Conservation (phyloP, 2,113 vertebrate species). For the Gymnogyps californianus region DNA sequence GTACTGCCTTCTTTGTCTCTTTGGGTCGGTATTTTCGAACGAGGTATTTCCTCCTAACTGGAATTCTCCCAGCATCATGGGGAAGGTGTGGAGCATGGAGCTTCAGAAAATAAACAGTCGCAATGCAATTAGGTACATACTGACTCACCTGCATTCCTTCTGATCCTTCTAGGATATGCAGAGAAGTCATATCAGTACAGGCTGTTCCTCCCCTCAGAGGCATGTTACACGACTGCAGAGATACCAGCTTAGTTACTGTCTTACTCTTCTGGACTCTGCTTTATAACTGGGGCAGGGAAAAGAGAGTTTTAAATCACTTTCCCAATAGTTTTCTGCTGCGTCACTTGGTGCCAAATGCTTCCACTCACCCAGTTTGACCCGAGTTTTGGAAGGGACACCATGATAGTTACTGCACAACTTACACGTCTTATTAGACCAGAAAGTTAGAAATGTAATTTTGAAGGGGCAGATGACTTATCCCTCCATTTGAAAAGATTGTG, state of each 20-base stretch:
- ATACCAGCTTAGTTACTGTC: neutral
- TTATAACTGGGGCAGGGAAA: neutral
- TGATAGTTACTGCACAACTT: neutral
- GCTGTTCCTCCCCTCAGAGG: neutral
- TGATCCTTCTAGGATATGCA: neutral
- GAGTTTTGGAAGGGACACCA: neutral
- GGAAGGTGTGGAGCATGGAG: slow-evolving; percentile 59
- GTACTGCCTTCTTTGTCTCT: slow-evolving; percentile 20
- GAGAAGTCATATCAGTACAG: neutral
- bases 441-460: neutral
- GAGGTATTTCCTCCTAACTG: slow-evolving; percentile 38
- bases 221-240: fast-evolving
- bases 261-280: neutral
- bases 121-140: neutral
- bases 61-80: slow-evolving; percentile 30
- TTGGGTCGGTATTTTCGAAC: slow-evolving; percentile 62
- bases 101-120: slow-evolving; percentile 57
- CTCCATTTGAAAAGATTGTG: neutral
- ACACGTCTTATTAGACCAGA: neutral
- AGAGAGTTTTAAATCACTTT: neutral
- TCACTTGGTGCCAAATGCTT: neutral
- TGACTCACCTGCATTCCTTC: neutral
- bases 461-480: neutral
- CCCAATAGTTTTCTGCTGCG: neutral
- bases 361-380: neutral